These are phyloP conservation scores for Drosophila melanogaster DNA, from an alignment of 1,140 invertebrate species.

Conservation along the genomic window DNA sequence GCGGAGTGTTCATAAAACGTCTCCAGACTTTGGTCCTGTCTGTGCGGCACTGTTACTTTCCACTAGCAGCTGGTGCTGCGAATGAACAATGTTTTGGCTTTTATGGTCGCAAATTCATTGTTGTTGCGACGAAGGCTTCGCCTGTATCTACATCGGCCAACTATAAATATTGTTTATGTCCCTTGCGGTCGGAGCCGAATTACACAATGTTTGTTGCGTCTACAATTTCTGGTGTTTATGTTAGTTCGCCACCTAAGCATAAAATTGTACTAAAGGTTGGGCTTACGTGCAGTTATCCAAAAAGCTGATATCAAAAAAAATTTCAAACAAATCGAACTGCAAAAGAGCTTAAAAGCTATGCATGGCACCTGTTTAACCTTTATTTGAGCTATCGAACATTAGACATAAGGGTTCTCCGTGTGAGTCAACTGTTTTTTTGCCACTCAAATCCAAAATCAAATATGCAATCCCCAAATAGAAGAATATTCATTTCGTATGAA, in stretches of 20 bases:
- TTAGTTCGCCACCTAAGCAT: constrained; percentile 44
- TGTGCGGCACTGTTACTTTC: constrained; percentile 41
- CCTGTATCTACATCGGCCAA: constrained; percentile 38
- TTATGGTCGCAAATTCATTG: constrained; percentile 76
- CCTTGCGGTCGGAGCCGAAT: constrained; percentile 35
- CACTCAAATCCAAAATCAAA: constrained; percentile 21
- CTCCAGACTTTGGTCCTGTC: constrained; percentile 40
- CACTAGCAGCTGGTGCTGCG: constrained; percentile 48
- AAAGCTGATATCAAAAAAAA: not conserved
- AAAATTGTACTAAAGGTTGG: constrained; percentile 44
- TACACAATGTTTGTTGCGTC: constrained; percentile 52
- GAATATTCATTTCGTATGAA: constrained; percentile 38
- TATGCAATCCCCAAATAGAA: constrained; percentile 45
- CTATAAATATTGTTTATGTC: constrained; percentile 76
- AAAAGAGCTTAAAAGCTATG: too few relatives aligned
- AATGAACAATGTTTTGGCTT: constrained; percentile 70
- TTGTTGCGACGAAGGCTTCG: constrained; percentile 37
- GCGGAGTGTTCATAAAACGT: constrained; percentile 58
- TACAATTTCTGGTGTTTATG: constrained; percentile 36
- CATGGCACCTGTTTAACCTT: too few relatives aligned
- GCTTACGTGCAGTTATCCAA: constrained; percentile 7
- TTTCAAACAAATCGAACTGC: not conserved
- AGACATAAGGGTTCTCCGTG: too few relatives aligned
- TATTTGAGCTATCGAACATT: too few relatives aligned
- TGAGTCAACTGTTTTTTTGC: not conserved